Conservation (phyloP, 2,888 invertebrate species). For the Troides helena region DNA sequence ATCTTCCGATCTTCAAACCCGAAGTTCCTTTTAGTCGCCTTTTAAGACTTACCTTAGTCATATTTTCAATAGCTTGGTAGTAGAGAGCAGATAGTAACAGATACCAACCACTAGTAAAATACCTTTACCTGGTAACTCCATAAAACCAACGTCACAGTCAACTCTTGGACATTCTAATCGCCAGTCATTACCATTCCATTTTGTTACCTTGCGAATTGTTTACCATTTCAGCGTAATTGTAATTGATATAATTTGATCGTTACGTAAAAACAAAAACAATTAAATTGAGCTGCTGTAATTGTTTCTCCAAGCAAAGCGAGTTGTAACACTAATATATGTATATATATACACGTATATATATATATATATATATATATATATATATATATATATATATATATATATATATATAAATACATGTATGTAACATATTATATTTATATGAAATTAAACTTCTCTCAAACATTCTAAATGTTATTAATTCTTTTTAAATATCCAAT, state of each 20-base stretch:
- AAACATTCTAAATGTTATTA: too few relatives aligned
- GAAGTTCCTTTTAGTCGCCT: too few relatives aligned
- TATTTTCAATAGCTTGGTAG: too few relatives aligned
- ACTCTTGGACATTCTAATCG: slow-evolving; percentile 11
- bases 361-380: too few relatives aligned
- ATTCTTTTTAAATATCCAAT: too few relatives aligned
- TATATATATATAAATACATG: neutral
- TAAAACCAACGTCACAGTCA: slow-evolving; percentile 4
- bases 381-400: too few relatives aligned
- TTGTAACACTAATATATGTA: neutral
- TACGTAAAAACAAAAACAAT: slow-evolving; percentile 4
- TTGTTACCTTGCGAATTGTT: slow-evolving; percentile 25
- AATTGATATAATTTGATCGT: slow-evolving; percentile 9
- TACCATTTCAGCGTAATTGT: slow-evolving; percentile 12
- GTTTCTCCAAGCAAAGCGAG: neutral
- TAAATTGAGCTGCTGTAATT: neutral
- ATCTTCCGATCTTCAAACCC: too few relatives aligned
- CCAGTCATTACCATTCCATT: slow-evolving; percentile 14
- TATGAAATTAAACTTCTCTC: too few relatives aligned
- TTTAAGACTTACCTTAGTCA: too few relatives aligned
- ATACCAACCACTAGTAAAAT: neutral
- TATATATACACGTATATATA: neutral
- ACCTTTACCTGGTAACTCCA: neutral
- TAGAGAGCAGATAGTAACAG: neutral
- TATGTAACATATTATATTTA: too few relatives aligned